phyloP scores from a whole-genome alignment of 2,797 vertebrate genomes.

The Takifugu ocellatus region DNA sequence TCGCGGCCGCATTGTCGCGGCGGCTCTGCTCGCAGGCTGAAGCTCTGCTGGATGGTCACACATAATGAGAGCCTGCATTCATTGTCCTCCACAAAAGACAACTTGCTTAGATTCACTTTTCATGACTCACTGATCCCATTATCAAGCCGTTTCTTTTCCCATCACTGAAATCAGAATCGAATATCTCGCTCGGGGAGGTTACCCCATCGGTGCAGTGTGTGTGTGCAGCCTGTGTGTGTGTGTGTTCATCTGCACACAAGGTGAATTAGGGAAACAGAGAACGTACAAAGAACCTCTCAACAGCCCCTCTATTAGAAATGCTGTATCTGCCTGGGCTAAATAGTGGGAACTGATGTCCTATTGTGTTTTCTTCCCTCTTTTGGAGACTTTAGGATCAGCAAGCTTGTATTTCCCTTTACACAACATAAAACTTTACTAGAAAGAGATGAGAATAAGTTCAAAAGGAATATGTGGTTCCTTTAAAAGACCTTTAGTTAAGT shows the following conservation, averaged over 20 bases:
- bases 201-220: constrained; percentile 6
- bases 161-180: constrained; percentile 54
- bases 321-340: constrained; percentile 33
- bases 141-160: constrained; percentile 45
- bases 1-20: constrained; percentile 41
- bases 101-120: constrained; percentile 54
- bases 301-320: constrained; percentile 35
- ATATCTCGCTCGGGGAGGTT: constrained; percentile 48
- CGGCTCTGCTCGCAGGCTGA: constrained; percentile 57
- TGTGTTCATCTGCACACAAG: constrained; percentile 8
- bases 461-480: too few relatives aligned
- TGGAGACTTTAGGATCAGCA: background rate
- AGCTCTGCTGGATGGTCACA: constrained; percentile 34
- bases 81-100: constrained; percentile 43
- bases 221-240: constrained; percentile 4
- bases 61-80: constrained; percentile 57
- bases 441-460: too few relatives aligned
- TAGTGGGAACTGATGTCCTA: constrained; percentile 45
- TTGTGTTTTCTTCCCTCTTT: constrained; percentile 51
- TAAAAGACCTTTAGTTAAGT: too few relatives aligned
- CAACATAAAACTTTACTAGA: too few relatives aligned
- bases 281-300: constrained; percentile 36
- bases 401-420: background rate
- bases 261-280: constrained; percentile 46
- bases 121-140: constrained; percentile 66